phyloP scores from a whole-genome alignment of 2,113 vertebrate species.

The Gila orcuttii region DNA sequence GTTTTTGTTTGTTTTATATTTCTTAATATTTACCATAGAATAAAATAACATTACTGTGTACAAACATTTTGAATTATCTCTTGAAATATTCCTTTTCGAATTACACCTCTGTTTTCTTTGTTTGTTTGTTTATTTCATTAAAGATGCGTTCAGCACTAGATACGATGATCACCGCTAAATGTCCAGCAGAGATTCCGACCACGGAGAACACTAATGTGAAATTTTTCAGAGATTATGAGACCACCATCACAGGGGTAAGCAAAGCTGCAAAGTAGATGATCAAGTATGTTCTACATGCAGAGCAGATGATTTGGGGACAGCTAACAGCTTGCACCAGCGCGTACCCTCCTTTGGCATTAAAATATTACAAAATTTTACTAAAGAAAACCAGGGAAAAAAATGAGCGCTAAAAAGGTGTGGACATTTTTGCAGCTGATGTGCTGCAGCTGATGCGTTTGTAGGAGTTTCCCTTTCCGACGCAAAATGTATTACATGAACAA shows the following conservation, averaged over 20 bases:
- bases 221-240: conserved; percentile 83
- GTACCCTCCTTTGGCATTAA: too few species aligned
- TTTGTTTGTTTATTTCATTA: conserved; percentile 9
- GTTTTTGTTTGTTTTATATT: conserved; percentile 64
- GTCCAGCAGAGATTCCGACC: conserved; percentile 73
- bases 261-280: background rate
- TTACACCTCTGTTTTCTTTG: background rate
- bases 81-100: background rate
- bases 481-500: too few species aligned
- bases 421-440: too few species aligned
- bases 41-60: background rate
- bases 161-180: conserved; percentile 72
- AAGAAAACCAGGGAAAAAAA: too few species aligned
- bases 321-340: too few species aligned
- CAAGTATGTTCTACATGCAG: background rate
- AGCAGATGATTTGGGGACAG: background rate
- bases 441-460: too few species aligned
- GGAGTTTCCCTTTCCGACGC: too few species aligned
- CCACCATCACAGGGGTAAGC: conserved; percentile 66
- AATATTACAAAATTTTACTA: too few species aligned
- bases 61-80: background rate
- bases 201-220: conserved; percentile 74
- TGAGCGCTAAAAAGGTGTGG: too few species aligned
- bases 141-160: conserved; percentile 79
- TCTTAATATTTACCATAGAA: background rate